Base-by-base conservation (phyloP, 2,113 vertebrate genomes). In the Rana temporaria region DNA sequence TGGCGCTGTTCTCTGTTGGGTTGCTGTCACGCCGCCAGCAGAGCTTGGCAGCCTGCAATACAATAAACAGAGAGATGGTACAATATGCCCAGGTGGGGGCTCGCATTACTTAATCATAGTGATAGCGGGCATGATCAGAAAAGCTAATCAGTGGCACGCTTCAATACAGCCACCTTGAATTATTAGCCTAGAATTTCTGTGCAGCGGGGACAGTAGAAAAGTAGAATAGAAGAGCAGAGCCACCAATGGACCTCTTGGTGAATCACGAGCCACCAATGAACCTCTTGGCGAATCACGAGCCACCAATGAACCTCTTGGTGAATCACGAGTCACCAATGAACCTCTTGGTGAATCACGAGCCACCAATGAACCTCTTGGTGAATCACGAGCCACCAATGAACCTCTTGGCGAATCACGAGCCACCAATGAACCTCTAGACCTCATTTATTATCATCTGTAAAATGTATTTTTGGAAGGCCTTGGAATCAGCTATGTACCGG, bases 61-160 rank as follows among this genome's bases (percentile, higher is more conserved):
- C 63, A 79, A 84, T 79, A 78, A 77, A 19, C 82, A 56, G 19
- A 60, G 66, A 62, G 66, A 80, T 80, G 30, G 24, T 30, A 62
- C 66, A 71, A 14, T 80, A 66, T 57, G 69, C 79, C 69, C n/a
- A 30, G 15, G 22, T 70, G 42, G 42, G 42, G 30, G 69, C 79
- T 82, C 60, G 14, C 69, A 72, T 82, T 82, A 82, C 79, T 82
- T 82, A 82, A 82, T 82, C 79, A 82, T 82, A 63, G 69, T 82
- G 79, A 82, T 82, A 62, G 42, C 59, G 32, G 18, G 26, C 79
- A 24, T 42, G 48, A 56, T 65, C 60, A 55, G 69, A 74, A 48
- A 82, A 74, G 79, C 69, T 82, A 57, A 74, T 74, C 42, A 74
- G 60, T 22, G 24, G 60, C n/a, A 56, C 19, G 69, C 79, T 81